Evolutionary conservation across 2,888 invertebrate genomes (phyloP), one percentile per base, ranked within the genome.

Genomic region (Byasa hedistus): DNA sequence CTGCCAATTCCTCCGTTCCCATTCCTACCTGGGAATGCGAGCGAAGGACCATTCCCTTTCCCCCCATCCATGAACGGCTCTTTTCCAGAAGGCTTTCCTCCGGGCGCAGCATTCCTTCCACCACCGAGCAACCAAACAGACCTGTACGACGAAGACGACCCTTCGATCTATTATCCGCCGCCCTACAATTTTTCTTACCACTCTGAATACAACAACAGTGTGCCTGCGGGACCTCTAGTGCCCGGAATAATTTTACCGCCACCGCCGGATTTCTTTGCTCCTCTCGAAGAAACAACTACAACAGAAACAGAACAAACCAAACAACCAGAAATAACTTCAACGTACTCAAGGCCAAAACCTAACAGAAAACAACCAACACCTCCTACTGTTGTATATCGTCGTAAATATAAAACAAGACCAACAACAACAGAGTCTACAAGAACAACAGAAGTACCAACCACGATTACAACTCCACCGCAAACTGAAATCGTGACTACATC

Each of bases 241-340:
- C 97, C 97, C 3, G 97, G 97, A 61, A 97, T 97, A 69, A 95
- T 97, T 32, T 86, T 97, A 61, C 97, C 97, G 3, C 97, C 97
- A 10, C 97, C 97, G 2, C 96, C 97, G 0, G 95, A 97, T 81
- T 97, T 97, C 85, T 97, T 97, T 78, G 95, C 95, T 5, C 94
- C 95, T 1, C 84, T 95, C 65, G 94, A 96, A 78, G 92, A 91
- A 69, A 85, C 80, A 57, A 81, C 82, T 10, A 85, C 89, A 58
- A 80, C 88, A 1, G 86, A 87, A 71, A 75, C 76, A 39, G 82
- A 77, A 76, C 84, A 86, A 51, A 84, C 85, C 23, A 79, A 79
- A 57, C 80, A 80, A 69, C 85, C 86, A 65, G 74, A 81, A 12
- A 77, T 78, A 22, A 77, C 79, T 21, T 74, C 77, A 74, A 69